A percentile compares a stretch with the other conserved stretches of the same genome.
These are phyloP conservation scores for Pantherophis vulpinus DNA, from an alignment of 2,797 vertebrate genomes.

Conservation along the genomic window DNA sequence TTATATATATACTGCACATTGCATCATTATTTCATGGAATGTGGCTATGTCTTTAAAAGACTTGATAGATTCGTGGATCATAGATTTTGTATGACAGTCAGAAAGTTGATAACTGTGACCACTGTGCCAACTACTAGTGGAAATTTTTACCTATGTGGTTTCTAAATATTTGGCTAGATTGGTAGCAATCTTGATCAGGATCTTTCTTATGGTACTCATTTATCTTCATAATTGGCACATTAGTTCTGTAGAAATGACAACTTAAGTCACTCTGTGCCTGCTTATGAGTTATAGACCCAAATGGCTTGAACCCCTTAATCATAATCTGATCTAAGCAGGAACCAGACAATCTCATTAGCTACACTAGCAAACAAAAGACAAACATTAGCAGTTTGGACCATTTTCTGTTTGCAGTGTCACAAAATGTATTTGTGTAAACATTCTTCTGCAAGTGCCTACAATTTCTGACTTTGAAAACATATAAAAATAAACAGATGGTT, in stretches of 20 bases:
- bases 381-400: not conserved
- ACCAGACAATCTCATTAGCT: not conserved
- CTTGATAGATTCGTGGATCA: not conserved
- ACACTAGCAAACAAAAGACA: not conserved
- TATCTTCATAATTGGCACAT: not conserved
- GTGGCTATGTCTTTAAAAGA: not conserved
- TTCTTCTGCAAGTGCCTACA: not conserved
- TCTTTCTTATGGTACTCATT: not conserved
- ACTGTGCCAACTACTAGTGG: not conserved
- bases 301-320: not conserved
- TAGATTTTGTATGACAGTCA: not conserved
- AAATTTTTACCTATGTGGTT: not conserved
- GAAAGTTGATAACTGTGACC: not conserved
- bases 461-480: not conserved
- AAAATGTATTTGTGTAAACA: not conserved
- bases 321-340: not conserved
- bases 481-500: conserved; percentile 8
- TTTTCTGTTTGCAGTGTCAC: not conserved
- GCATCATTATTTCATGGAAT: not conserved
- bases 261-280: not conserved
- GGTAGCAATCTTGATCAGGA: not conserved
- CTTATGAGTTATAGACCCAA: not conserved
- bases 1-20: not conserved
- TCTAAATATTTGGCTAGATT: not conserved
- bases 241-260: not conserved